A percentile compares a stretch with the other conserved stretches of the same genome.
Conservation (phyloP, 2,113 vertebrate species). For the Xenopus borealis region DNA sequence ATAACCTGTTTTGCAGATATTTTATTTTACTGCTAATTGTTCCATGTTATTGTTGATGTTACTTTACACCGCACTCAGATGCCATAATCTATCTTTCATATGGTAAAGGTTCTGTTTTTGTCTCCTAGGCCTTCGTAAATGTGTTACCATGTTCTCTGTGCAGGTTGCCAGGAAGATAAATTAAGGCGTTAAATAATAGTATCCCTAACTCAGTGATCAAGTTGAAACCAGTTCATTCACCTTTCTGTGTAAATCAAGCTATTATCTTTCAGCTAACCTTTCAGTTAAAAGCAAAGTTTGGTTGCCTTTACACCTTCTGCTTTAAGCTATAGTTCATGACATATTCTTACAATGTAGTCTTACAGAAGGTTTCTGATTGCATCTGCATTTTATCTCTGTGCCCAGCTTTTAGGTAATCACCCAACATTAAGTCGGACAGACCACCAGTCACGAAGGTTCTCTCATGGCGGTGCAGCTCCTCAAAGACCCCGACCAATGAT, state of each 20-base stretch:
- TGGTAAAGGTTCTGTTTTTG: too few species aligned
- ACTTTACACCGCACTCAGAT: too few species aligned
- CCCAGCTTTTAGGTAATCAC: conserved; percentile 90
- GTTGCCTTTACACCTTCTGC: conserved; percentile 75
- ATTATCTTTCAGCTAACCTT: conserved; percentile 75
- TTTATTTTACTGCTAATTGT: too few species aligned
- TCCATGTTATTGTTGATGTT: too few species aligned
- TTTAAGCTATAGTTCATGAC: conserved; percentile 51
- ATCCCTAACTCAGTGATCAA: too few species aligned
- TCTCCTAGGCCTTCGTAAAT: too few species aligned
- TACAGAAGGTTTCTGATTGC: conserved; percentile 41
- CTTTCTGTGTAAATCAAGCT: neutral
- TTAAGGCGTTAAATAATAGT: too few species aligned
- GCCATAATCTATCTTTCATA: too few species aligned
- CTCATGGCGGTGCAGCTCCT: conserved; percentile 70
- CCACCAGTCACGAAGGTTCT: conserved; percentile 70
- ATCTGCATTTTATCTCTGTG: conserved; percentile 60
- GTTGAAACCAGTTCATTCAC: neutral
- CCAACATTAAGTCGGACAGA: conserved; percentile 73
- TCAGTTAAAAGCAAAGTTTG: conserved; percentile 78
- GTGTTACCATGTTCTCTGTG: too few species aligned
- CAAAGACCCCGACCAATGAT: conserved; percentile 74
- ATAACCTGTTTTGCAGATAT: too few species aligned
- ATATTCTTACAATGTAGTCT: neutral
- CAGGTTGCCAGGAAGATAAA: too few species aligned